Conservation (phyloP, 2,113 vertebrate species). For the Alligator mississippiensis region DNA sequence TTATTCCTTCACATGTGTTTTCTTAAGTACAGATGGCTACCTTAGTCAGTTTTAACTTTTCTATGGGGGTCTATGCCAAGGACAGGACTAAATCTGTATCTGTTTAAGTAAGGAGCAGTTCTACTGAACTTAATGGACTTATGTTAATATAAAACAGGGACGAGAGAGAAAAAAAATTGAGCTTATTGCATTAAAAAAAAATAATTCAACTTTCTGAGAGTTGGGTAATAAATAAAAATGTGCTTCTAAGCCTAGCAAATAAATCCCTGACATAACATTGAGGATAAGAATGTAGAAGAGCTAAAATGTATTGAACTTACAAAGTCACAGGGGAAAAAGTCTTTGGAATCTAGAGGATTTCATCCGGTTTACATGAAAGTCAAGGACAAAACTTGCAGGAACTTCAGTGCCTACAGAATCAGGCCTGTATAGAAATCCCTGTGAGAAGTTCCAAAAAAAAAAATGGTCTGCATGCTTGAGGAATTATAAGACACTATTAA, state of each 20-base stretch:
- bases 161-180: not conserved
- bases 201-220: not conserved
- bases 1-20: too few relatives aligned
- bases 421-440: not conserved
- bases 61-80: not conserved
- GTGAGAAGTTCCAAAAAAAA: not conserved
- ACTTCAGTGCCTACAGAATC: not conserved
- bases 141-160: not conserved
- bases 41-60: too few relatives aligned
- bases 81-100: not conserved
- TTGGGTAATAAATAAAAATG: not conserved
- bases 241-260: not conserved
- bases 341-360: not conserved
- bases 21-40: too few relatives aligned
- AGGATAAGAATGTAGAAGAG: not conserved
- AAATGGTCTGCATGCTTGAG: not conserved
- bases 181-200: not conserved
- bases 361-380: not conserved
- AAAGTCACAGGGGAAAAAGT: not conserved
- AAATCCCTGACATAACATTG: not conserved
- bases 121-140: not conserved
- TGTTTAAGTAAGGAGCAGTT: not conserved
- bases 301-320: not conserved
- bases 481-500: not conserved
- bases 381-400: not conserved